Percentiles rank a stretch among this genome's conserved stretches.
phyloP scores from a whole-genome alignment of 2,113 vertebrate genomes.

The Phyllostomus hastatus region DNA sequence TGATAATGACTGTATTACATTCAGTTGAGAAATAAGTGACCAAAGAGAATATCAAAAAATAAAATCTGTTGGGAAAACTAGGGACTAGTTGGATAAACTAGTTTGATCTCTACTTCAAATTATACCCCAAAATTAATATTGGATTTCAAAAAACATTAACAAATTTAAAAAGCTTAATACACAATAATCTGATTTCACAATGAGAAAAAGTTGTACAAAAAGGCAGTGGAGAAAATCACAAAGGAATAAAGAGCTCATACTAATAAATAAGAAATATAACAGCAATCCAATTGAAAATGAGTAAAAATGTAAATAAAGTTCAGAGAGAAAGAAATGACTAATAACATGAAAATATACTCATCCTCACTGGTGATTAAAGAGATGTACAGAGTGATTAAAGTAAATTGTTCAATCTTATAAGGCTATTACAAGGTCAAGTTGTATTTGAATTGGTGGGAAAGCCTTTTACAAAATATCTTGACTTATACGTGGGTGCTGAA shows the following conservation, averaged over 20 bases:
- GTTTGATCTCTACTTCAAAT: not conserved
- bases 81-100: not conserved
- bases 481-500: not conserved
- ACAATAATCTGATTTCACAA: not conserved
- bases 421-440: not conserved
- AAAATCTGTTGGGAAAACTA: not conserved
- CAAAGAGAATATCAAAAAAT: constrained; percentile 3
- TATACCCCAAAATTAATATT: not conserved
- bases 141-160: not conserved
- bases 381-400: not conserved
- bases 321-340: not conserved
- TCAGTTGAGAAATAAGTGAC: not conserved
- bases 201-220: not conserved
- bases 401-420: not conserved
- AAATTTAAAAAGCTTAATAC: not conserved
- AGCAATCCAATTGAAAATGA: not conserved
- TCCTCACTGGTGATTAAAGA: not conserved
- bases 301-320: not conserved
- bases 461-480: not conserved
- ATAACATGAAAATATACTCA: not conserved
- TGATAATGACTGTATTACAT: not conserved
- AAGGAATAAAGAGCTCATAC: not conserved
- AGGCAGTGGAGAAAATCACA: not conserved
- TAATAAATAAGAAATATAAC: not conserved
- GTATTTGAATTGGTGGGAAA: not conserved